Percentiles rank a stretch among this genome's conserved stretches.
Conservation (phyloP, 2,113 vertebrate genomes). For the Caracal caracal region DNA sequence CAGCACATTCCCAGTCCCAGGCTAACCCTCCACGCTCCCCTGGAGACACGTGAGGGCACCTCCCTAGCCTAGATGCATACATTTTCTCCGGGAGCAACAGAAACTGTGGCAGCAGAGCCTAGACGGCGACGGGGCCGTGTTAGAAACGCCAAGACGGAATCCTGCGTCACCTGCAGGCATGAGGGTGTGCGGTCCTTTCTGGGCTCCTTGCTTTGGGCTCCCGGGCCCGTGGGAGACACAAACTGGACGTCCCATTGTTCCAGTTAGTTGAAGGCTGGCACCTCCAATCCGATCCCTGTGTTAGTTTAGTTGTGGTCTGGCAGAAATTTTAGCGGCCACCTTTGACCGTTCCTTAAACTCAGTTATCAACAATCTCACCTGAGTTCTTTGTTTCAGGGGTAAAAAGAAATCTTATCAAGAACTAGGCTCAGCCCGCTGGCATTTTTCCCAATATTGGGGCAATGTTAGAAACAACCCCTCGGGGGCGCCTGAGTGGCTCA, state of each 20-base stretch:
- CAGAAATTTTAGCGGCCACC: neutral
- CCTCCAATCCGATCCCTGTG: neutral
- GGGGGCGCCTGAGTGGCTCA: too few species aligned
- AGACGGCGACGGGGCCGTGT: neutral
- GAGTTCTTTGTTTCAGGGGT: neutral
- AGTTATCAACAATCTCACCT: neutral
- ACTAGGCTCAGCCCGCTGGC: neutral
- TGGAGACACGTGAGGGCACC: neutral
- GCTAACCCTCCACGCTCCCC: neutral
- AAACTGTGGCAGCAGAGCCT: neutral
- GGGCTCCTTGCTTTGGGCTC: neutral
- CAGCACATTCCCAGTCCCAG: constrained; percentile 20
- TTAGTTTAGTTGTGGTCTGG: neutral
- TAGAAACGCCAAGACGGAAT: neutral
- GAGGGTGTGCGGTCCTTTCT: neutral
- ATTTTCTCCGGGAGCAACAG: neutral
- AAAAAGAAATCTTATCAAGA: neutral
- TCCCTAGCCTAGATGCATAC: neutral
- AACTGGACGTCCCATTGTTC: neutral
- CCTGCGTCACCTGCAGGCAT: neutral
- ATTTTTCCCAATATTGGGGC: neutral
- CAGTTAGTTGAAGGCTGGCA: neutral
- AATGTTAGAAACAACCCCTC: neutral
- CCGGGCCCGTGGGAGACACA: neutral
- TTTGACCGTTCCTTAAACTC: neutral